A percentile compares a stretch with the other conserved stretches of the same genome.
Conservation (phyloP, 1,140 invertebrate genomes). For the Mya arenaria region DNA sequence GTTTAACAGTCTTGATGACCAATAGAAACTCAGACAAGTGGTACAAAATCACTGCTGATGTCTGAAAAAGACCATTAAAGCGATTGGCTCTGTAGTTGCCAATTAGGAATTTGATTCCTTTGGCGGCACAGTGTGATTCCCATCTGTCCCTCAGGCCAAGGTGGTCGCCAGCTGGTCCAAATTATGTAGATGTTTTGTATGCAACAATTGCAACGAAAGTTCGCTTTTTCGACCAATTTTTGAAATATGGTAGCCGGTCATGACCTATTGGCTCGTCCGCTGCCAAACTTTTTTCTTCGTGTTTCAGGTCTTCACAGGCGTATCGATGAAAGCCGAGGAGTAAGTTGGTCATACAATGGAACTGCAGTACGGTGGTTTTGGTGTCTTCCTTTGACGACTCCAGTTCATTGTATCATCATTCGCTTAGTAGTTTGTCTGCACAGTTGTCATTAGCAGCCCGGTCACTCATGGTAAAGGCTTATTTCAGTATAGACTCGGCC, state of each 20-base stretch:
- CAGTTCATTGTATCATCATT: constrained; percentile 19
- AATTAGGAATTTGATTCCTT: constrained; percentile 26
- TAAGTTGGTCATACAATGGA: constrained; percentile 40
- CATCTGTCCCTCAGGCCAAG: constrained; percentile 2
- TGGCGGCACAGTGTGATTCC: constrained; percentile 23
- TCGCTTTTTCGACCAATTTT: neutral
- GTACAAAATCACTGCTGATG: neutral
- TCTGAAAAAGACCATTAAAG: constrained; percentile 41
- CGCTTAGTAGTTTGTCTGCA: constrained; percentile 19
- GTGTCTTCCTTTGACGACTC: neutral
- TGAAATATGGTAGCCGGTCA: constrained; percentile 9
- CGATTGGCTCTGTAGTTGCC: constrained; percentile 41
- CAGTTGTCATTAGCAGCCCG: constrained; percentile 19
- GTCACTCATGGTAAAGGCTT: constrained; percentile 29
- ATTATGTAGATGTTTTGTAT: constrained; percentile 5
- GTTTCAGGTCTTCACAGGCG: constrained; percentile 1
- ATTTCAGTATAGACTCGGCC: neutral
- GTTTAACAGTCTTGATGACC: neutral
- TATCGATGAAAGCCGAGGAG: constrained; percentile 19
- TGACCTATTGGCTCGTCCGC: constrained; percentile 1
- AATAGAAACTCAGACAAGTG: neutral
- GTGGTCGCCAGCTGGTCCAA: constrained; percentile 36
- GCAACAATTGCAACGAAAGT: neutral
- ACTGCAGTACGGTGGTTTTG: neutral
- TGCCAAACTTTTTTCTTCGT: neutral